Evolutionary conservation across 2,113 vertebrate species (phyloP).

Genomic region (Poecile atricapillus): DNA sequence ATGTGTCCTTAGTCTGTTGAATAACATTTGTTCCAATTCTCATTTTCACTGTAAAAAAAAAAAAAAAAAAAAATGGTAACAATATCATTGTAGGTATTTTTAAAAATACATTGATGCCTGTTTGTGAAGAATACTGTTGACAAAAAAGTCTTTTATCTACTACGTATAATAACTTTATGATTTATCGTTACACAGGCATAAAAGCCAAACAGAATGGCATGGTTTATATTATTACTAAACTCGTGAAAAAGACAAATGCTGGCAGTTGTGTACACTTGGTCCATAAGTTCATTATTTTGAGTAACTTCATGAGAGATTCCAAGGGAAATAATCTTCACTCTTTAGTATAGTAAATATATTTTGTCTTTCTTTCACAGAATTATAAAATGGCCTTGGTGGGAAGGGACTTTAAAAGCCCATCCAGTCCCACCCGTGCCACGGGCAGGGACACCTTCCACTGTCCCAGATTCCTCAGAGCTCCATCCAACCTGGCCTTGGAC

Average conservation of each 20-base stretch:
- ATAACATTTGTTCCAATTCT: not conserved
- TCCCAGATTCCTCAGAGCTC: rapidly evolving
- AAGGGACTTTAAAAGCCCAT: not conserved
- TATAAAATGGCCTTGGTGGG: not conserved
- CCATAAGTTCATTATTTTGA: not conserved
- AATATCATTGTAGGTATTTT: not conserved
- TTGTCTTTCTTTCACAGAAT: not conserved
- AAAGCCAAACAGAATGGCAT: not conserved
- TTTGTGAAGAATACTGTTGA: not conserved
- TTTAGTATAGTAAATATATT: not conserved
- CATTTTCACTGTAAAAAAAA: not conserved
- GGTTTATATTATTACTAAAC: not conserved
- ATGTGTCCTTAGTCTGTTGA: not conserved
- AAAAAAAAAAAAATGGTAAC: not conserved
- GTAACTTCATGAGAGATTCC: not conserved
- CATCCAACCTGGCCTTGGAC: not conserved
- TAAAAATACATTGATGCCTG: not conserved
- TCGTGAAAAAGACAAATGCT: not conserved
- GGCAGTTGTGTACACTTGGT: not conserved
- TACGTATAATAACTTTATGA: not conserved
- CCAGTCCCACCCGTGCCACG: not conserved
- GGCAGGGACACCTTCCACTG: not conserved
- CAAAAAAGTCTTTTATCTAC: not conserved
- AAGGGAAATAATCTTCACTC: not conserved
- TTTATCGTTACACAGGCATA: not conserved